phyloP scores from a whole-genome alignment of 2,888 invertebrate species.

The Coenonympha arcania region DNA sequence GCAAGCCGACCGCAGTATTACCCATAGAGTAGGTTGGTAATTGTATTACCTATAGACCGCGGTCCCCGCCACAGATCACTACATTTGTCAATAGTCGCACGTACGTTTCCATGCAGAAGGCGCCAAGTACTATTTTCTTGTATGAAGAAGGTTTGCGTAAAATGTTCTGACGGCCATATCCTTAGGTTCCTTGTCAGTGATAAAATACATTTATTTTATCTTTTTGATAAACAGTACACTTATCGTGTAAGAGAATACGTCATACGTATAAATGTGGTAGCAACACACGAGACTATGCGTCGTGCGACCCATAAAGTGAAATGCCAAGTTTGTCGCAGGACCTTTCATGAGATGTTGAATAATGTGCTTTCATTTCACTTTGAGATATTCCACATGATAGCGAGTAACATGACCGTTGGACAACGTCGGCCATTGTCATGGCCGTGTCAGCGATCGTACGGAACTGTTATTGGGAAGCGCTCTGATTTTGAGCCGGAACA shows the following conservation, averaged over 20 bases:
- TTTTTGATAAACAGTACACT: background rate
- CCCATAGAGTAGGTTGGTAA: no score
- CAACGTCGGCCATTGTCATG: constrained; percentile 1
- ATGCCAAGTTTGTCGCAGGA: constrained; percentile 25
- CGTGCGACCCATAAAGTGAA: constrained; percentile 23
- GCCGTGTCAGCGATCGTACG: background rate
- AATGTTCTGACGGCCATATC: no score
- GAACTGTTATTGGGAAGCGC: constrained; percentile 1
- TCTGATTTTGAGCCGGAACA: background rate
- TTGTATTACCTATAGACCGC: no score
- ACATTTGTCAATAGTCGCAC: no score
- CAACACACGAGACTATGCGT: constrained; percentile 8
- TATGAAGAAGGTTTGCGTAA: no score
- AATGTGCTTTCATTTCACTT: constrained; percentile 18
- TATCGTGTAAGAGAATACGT: background rate
- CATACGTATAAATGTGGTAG: constrained; percentile 9
- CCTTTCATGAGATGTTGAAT: constrained; percentile 25
- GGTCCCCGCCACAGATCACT: no score
- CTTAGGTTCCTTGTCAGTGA: no score
- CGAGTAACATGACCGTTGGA: constrained; percentile 4
- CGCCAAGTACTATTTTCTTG: no score
- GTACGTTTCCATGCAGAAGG: no score
- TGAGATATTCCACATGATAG: constrained; percentile 10
- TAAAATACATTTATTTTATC: no score
- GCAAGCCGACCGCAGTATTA: no score